A percentile compares a stretch with the other conserved stretches of the same genome.
Evolutionary conservation across 2,113 vertebrate species (phyloP).

Genomic region (Hymenochirus boettgeri): DNA sequence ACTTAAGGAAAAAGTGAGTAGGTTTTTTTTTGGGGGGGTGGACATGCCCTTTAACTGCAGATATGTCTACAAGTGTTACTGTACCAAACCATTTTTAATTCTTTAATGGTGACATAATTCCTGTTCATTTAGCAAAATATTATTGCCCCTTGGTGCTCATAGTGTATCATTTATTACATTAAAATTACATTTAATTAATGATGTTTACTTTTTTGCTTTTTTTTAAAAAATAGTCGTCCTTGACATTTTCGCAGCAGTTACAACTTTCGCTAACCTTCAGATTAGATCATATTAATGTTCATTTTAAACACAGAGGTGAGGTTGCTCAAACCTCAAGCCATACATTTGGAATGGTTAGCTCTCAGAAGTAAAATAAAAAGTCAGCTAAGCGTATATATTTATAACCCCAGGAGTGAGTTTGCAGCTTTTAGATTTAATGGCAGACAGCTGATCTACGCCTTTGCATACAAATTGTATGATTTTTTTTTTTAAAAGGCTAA

Average conservation of each 20-base stretch:
- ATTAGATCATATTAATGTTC: slow-evolving; percentile 14
- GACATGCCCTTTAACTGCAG: too few species aligned
- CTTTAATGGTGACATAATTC: too few species aligned
- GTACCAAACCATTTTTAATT: too few species aligned
- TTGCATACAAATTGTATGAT: slow-evolving; percentile 11
- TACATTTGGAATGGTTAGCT: slow-evolving; percentile 9
- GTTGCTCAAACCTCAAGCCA: slow-evolving; percentile 2
- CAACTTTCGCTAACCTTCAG: slow-evolving; percentile 1
- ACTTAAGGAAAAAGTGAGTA: too few species aligned
- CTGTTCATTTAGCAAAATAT: too few species aligned
- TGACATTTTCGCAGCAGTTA: not conserved
- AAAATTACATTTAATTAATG: too few species aligned
- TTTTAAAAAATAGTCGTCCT: not conserved
- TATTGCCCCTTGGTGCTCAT: too few species aligned
- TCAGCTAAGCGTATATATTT: slow-evolving; percentile 15
- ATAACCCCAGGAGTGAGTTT: slow-evolving; percentile 13
- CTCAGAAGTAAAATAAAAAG: slow-evolving; percentile 17
- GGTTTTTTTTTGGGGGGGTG: too few species aligned
- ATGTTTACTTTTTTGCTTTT: too few species aligned
- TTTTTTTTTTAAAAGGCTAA: slow-evolving; percentile 3
- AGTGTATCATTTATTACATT: too few species aligned
- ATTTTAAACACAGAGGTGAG: slow-evolving; percentile 4
- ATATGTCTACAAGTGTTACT: too few species aligned
- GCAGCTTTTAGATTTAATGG: slow-evolving; percentile 5
- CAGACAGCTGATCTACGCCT: slow-evolving; percentile 5